These are phyloP conservation scores for Ceratosolen solmsi DNA, from an alignment of 1,140 invertebrate species.

Conservation along the genomic window DNA sequence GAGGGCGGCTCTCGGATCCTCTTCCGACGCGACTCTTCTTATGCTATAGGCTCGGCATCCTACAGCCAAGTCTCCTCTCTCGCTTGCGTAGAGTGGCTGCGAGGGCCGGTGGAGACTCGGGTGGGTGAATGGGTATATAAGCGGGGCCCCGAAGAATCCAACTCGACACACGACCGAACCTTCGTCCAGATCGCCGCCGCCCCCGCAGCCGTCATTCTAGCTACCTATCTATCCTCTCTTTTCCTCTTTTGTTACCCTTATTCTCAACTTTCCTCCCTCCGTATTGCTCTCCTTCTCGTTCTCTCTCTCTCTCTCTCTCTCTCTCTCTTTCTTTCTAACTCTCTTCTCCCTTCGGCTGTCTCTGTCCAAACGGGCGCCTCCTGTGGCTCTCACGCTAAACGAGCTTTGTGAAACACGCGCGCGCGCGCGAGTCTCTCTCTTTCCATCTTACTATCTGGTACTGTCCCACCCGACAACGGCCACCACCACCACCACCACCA, in stretches of 20 bases:
- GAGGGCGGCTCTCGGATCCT: slow-evolving; percentile 40
- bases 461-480: background rate
- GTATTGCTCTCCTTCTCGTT: background rate
- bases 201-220: too few relatives aligned
- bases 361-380: slow-evolving; percentile 44
- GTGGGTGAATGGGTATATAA: slow-evolving; percentile 72
- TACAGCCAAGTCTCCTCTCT: slow-evolving; percentile 60
- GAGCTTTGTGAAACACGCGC: slow-evolving; percentile 59
- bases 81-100: slow-evolving; percentile 49
- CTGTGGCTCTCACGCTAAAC: slow-evolving; percentile 38
- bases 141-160: slow-evolving; percentile 67
- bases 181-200: slow-evolving; percentile 58
- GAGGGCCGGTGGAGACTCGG: slow-evolving; percentile 47
- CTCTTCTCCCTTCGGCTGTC: slow-evolving; percentile 28
- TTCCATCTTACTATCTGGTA: background rate
- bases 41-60: slow-evolving; percentile 33
- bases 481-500: background rate
- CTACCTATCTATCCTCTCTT: too few relatives aligned
- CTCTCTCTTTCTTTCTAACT: slow-evolving; percentile 13
- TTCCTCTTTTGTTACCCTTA: background rate
- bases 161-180: slow-evolving; percentile 64
- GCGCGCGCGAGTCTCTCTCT: slow-evolving; percentile 48
- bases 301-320: slow-evolving; percentile 17
- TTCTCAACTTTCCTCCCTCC: background rate
- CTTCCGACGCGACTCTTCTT: background rate